Evolutionary conservation across 2,888 invertebrate genomes (phyloP), one percentile per base, ranked within the genome.

Genomic region (Rotaria socialis): DNA sequence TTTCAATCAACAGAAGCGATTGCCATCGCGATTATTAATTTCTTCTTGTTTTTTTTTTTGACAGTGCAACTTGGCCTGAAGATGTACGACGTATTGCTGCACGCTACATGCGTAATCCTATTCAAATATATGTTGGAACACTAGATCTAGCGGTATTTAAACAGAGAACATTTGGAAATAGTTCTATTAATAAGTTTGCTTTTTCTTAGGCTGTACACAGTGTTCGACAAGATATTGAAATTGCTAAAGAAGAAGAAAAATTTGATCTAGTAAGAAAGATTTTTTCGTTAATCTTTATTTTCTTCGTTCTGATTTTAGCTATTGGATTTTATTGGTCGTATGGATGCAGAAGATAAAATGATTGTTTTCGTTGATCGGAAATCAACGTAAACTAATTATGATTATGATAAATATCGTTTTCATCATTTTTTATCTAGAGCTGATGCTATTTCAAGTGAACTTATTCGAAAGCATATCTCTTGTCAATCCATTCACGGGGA

Each of bases 361-460:
- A 95, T 97, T 19, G 94, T 97, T 75, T 97, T 97, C 91, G 95
- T 96, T 90, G 95, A 95, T 0, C 95, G 94, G 89, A 97, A 97
- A 90, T 92, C 94, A 0, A 93, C 93, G 86, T 91, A 88, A 90
- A 91, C 90, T 43, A n/a, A 24, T 43, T 27, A 16, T 35, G 16
- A 4, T n/a, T 24, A 35, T 35, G 11, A 43, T n/a, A 19, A 55
- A 67, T 74, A 74, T 67, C 5, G 35, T 50, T 19, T 27, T 56
- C 27, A 87, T 55, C 74, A 16, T 86, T 19, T n/a, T 22, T 4
- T 74, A 89, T 89, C 41, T 88, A 91, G 91, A 74, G 96, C 95
- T 1, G 95, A 95, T 90, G 94, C 95, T 89, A 91, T 97, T 43
- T 93, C 95, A 0, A 94, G 95, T 88, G 95, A 96, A 88, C 91